Evolutionary conservation across 1,140 invertebrate genomes (phyloP).

Genomic region (Mizuhopecten yessoensis): DNA sequence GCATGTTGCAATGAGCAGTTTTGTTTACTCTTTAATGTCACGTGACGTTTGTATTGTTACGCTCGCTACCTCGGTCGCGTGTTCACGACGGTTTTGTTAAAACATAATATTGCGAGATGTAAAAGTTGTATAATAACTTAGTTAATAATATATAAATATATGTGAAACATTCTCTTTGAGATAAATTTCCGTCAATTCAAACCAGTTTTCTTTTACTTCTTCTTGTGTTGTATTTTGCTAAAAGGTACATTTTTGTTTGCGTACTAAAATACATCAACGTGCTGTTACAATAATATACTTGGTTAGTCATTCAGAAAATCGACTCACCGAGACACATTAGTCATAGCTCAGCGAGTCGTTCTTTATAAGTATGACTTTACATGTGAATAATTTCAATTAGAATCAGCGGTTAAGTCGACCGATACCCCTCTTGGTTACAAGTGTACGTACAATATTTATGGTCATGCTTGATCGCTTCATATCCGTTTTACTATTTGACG

Average conservation of each 20-base stretch:
- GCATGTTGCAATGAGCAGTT: no score
- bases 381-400: constrained; percentile 1
- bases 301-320: constrained; percentile 39
- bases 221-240: constrained; percentile 10
- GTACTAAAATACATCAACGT: background rate
- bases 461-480: background rate
- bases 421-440: background rate
- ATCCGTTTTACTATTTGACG: background rate
- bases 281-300: background rate
- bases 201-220: no score
- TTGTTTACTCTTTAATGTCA: no score
- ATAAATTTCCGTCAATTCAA: no score
- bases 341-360: background rate
- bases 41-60: no score
- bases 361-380: constrained; percentile 23
- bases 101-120: no score
- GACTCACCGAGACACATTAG: constrained; percentile 1
- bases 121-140: no score
- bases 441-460: background rate
- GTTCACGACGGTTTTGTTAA: no score
- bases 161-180: no score
- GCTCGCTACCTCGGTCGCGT: no score
- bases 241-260: background rate
- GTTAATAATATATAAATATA: no score
- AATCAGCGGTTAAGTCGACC: background rate